Base-by-base conservation (phyloP, 2,113 vertebrate genomes). In the Pluvialis apricaria region DNA sequence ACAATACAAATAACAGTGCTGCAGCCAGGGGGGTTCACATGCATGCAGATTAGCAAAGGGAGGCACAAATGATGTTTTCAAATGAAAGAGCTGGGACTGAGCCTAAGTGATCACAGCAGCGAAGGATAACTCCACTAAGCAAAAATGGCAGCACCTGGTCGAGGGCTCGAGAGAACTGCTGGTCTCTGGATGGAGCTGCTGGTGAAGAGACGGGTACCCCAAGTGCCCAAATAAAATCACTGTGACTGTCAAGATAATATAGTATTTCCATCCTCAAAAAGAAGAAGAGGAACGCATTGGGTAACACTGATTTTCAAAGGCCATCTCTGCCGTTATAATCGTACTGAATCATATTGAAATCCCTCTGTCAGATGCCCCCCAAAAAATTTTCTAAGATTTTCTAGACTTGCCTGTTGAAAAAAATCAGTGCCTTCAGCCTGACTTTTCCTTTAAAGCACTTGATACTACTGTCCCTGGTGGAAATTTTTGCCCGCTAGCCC, bases 31-130 rank as follows among this genome's bases (percentile, higher is more conserved):
- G 52, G 88, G 36, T 65, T 82, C 58, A 52, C 69, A 80, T 77
- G 89, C 81, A 96, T 97, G 84, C 84, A 95, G 71, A 96, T 95
- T 92, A 92, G 86, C 66, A 90, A 72, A 91, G 82, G 75, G 82
- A 96, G 58, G 55, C 81, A 90, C 61, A 91, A 92, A 79, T 58
- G 49, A 14, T 54, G 31, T 75, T 89, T 82, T 45, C 69, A 65
- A 61, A 58, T 47, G 78, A 80, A 64, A 79, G 32, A 85, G 32
- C 54, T 90, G 71, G 42, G 83, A 49, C 57, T 25, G 19, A 82
- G n/a, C 51, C 49, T 66, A 36, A 65, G 42, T 65, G 75, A 13
- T 82, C 82, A 73, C n/a, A 82, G 58, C n/a, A 87, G 61, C 58
- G 66, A 79, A 79, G 8, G 34, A 22, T 65, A 89, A 69, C 45